Percentiles rank a stretch among this genome's conserved stretches.
phyloP scores from a whole-genome alignment of 1,140 invertebrate genomes.

The Delia radicum region DNA sequence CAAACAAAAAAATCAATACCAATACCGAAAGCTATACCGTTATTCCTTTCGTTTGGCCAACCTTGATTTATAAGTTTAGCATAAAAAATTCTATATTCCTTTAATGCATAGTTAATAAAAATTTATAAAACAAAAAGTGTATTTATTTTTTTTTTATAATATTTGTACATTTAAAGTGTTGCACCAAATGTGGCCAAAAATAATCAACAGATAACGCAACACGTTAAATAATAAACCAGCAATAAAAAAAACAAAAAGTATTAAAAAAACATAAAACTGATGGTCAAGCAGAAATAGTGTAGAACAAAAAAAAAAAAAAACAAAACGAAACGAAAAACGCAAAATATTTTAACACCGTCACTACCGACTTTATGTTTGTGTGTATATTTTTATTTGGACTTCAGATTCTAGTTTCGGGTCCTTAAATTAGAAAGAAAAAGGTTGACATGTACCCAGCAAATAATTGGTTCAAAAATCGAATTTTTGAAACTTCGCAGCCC shows the following conservation, averaged over 20 bases:
- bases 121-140: neutral
- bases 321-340: slow-evolving; percentile 1
- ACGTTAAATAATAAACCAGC: slow-evolving; percentile 2
- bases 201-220: slow-evolving; percentile 22
- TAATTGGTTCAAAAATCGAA: too few species aligned
- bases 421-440: too few species aligned
- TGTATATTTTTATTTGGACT: too few species aligned
- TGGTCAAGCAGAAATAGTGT: neutral
- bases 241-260: neutral
- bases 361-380: too few species aligned
- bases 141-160: neutral
- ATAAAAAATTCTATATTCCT: too few species aligned
- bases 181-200: slow-evolving; percentile 17
- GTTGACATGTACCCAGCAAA: too few species aligned
- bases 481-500: too few species aligned
- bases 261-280: slow-evolving; percentile 13
- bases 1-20: too few species aligned
- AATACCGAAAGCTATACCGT: too few species aligned
- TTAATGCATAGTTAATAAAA: neutral
- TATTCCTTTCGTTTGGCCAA: too few species aligned
- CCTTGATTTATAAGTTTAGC: too few species aligned
- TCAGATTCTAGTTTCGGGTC: too few species aligned
- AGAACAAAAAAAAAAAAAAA: neutral
- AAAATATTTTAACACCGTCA: neutral
- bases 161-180: neutral